Percentiles rank a stretch among this genome's conserved stretches.
These are phyloP conservation scores for Mythimna pallens DNA, from an alignment of 2,888 invertebrate species.

Conservation along the genomic window DNA sequence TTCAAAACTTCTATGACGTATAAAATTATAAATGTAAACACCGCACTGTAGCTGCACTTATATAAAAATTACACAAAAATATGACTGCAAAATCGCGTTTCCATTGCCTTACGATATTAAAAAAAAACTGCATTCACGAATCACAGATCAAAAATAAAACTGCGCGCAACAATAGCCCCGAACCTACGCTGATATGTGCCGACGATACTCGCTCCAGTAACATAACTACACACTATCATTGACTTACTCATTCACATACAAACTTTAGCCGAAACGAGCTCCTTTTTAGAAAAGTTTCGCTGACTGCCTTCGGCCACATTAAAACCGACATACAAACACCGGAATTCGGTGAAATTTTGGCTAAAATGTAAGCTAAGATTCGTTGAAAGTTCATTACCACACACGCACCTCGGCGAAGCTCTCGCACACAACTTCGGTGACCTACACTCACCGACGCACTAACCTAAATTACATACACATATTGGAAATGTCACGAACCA, in stretches of 20 bases:
- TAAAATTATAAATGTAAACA: conserved; percentile 73
- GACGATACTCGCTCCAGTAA: conserved; percentile 58
- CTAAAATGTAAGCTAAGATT: conserved; percentile 50
- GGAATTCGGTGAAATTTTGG: conserved; percentile 42
- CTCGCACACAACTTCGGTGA: conserved; percentile 50
- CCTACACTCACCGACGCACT: conserved; percentile 51
- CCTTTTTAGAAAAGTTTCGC: conserved; percentile 35
- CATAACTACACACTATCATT: conserved; percentile 46
- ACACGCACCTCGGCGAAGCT: conserved; percentile 31
- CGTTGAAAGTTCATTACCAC: conserved; percentile 48
- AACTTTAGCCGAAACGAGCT: conserved; percentile 37
- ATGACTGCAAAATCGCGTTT: conserved; percentile 70
- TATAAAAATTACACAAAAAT: conserved; percentile 71
- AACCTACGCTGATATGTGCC: conserved; percentile 84
- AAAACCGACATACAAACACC: conserved; percentile 17
- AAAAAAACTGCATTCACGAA: conserved; percentile 81
- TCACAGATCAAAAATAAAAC: conserved; percentile 83
- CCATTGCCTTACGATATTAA: conserved; percentile 64
- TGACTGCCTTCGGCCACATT: conserved; percentile 26
- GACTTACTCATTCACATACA: conserved; percentile 23
- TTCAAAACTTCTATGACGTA: conserved; percentile 69
- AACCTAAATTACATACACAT: conserved; percentile 76
- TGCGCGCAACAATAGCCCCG: conserved; percentile 75
- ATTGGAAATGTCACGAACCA: conserved; percentile 90
- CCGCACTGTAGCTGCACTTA: conserved; percentile 74